Percentiles rank a stretch among this genome's conserved stretches.
Conservation (phyloP, 1,140 invertebrate species). For the Drosophila kohkoa region DNA sequence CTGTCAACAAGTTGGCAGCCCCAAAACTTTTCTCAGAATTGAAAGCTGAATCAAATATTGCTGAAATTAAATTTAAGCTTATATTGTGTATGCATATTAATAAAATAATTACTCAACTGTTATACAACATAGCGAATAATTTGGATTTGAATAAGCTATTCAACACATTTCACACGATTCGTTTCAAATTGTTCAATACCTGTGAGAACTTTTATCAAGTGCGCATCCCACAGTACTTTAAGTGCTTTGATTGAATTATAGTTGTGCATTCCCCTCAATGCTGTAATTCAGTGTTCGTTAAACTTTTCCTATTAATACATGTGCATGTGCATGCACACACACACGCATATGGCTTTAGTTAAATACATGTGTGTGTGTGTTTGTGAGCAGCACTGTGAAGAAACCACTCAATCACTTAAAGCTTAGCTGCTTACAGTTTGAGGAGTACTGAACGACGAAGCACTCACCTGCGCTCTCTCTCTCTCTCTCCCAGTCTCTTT, state of each 20-base stretch:
- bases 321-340: neutral
- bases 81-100: no score
- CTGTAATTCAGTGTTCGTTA: slow-evolving; percentile 8
- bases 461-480: slow-evolving; percentile 31
- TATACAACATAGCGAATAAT: no score
- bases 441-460: slow-evolving; percentile 23
- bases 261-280: slow-evolving; percentile 3
- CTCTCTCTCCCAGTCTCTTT: slow-evolving; percentile 1
- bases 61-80: no score
- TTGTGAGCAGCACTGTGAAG: neutral
- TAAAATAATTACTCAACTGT: no score
- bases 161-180: neutral
- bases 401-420: slow-evolving; percentile 16
- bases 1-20: no score
- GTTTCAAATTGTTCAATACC: neutral
- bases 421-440: slow-evolving; percentile 38
- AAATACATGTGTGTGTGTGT: neutral
- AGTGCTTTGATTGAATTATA: slow-evolving; percentile 20
- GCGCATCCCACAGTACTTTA: slow-evolving; percentile 14
- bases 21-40: no score
- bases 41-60: no score
- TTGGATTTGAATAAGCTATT: neutral
- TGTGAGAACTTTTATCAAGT: slow-evolving; percentile 10
- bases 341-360: neutral
- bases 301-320: slow-evolving; percentile 8